Evolutionary conservation across 2,797 vertebrate genomes (phyloP).

Genomic region (Diplodus puntazzo): DNA sequence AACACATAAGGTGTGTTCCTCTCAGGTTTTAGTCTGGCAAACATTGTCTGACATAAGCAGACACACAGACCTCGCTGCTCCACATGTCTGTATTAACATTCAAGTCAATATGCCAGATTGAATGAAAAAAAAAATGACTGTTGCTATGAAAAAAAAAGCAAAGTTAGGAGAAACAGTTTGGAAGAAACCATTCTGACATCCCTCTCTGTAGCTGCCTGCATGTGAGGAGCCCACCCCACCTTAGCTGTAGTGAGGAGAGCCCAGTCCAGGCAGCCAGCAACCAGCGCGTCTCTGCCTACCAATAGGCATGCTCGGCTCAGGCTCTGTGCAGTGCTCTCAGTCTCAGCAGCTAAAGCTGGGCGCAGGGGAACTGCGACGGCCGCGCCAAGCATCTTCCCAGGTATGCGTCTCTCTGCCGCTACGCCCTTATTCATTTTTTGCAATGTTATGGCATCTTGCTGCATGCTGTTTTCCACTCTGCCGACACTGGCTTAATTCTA

Average conservation of each 20-base stretch:
- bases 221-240: constrained; percentile 78
- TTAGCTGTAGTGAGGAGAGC: constrained; percentile 82
- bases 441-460: constrained; percentile 44
- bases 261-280: constrained; percentile 84
- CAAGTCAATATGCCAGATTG: constrained; percentile 49
- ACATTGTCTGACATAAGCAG: background rate
- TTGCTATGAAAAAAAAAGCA: constrained; percentile 76
- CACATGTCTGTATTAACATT: constrained; percentile 47
- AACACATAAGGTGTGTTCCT: constrained; percentile 17
- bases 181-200: constrained; percentile 85
- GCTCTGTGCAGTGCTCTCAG: constrained; percentile 79
- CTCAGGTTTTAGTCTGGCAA: background rate
- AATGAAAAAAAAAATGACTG: constrained; percentile 49
- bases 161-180: constrained; percentile 82
- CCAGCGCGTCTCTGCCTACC: constrained; percentile 84
- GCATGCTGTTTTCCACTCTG: constrained; percentile 42
- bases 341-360: constrained; percentile 82
- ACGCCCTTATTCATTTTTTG: constrained; percentile 60
- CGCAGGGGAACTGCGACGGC: constrained; percentile 85
- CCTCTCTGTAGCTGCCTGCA: constrained; percentile 65
- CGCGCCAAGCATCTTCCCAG: constrained; percentile 85
- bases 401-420: constrained; percentile 75
- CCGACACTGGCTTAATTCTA: constrained; percentile 48
- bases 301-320: constrained; percentile 85
- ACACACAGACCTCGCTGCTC: background rate